Percentiles rank a stretch among this genome's conserved stretches.
phyloP scores from a whole-genome alignment of 1,140 invertebrate genomes.

The Euborellia annulipes region DNA sequence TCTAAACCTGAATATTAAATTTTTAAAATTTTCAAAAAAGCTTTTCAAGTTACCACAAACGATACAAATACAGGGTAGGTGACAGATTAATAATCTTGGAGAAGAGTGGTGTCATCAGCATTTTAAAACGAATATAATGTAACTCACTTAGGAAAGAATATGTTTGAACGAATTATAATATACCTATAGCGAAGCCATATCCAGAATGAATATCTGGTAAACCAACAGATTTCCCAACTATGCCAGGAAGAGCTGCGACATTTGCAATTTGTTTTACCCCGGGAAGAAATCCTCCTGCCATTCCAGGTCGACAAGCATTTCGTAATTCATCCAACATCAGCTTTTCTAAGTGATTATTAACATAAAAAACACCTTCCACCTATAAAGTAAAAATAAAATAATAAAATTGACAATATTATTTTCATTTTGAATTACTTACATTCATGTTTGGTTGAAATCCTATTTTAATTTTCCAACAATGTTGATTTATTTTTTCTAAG shows the following conservation, averaged over 20 bases:
- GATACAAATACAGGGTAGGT: no score
- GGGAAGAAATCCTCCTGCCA: slow-evolving; percentile 90
- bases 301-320: slow-evolving; percentile 74
- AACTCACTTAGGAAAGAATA: no score
- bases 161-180: slow-evolving; percentile 4
- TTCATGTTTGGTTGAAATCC: slow-evolving; percentile 99
- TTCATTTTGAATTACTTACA: slow-evolving; percentile 31
- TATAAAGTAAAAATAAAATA: slow-evolving; percentile 23
- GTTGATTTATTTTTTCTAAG: slow-evolving; percentile 72
- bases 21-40: no score
- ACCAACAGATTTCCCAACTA: slow-evolving; percentile 79
- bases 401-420: slow-evolving; percentile 6
- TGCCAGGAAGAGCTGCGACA: slow-evolving; percentile 95
- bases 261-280: slow-evolving; percentile 99
- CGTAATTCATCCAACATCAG: slow-evolving; percentile 96
- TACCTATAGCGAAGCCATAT: slow-evolving; percentile 97
- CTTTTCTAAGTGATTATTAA: slow-evolving; percentile 81
- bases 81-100: no score
- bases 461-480: slow-evolving; percentile 92
- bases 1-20: no score
- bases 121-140: no score
- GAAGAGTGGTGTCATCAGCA: no score
- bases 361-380: slow-evolving; percentile 97
- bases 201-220: slow-evolving; percentile 98
- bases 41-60: no score